These are phyloP conservation scores for Philereme vetulata DNA, from an alignment of 2,888 invertebrate genomes.

Conservation along the genomic window DNA sequence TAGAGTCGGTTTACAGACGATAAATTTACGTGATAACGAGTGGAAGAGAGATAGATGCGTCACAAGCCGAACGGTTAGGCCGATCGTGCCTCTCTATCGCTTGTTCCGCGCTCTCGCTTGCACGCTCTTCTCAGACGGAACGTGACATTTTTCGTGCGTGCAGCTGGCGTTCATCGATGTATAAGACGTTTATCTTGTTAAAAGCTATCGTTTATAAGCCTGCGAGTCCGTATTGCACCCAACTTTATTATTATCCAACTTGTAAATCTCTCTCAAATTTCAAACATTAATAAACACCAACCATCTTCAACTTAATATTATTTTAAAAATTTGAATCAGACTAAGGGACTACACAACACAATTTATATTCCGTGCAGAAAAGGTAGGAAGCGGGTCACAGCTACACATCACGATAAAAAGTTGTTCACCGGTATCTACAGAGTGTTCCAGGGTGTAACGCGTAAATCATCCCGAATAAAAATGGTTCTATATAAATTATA, in stretches of 20 bases:
- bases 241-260: neutral
- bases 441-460: slow-evolving; percentile 6
- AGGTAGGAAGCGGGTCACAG: slow-evolving; percentile 26
- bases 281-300: slow-evolving; percentile 9
- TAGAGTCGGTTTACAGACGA: too few relatives aligned
- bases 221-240: too few relatives aligned
- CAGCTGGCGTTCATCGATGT: too few relatives aligned
- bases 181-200: too few relatives aligned
- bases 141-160: too few relatives aligned
- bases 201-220: too few relatives aligned
- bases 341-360: slow-evolving; percentile 14
- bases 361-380: slow-evolving; percentile 18
- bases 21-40: too few relatives aligned
- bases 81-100: too few relatives aligned
- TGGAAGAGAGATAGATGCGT: too few relatives aligned
- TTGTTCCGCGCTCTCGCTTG: too few relatives aligned
- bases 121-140: too few relatives aligned
- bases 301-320: slow-evolving; percentile 16
- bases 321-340: slow-evolving; percentile 20
- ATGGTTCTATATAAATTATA: neutral
- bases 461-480: slow-evolving; percentile 4
- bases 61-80: too few relatives aligned
- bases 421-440: slow-evolving; percentile 19
- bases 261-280: slow-evolving; percentile 1
- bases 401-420: slow-evolving; percentile 25